phyloP scores from a whole-genome alignment of 2,888 invertebrate species.

The Gnatocerus cornutus region DNA sequence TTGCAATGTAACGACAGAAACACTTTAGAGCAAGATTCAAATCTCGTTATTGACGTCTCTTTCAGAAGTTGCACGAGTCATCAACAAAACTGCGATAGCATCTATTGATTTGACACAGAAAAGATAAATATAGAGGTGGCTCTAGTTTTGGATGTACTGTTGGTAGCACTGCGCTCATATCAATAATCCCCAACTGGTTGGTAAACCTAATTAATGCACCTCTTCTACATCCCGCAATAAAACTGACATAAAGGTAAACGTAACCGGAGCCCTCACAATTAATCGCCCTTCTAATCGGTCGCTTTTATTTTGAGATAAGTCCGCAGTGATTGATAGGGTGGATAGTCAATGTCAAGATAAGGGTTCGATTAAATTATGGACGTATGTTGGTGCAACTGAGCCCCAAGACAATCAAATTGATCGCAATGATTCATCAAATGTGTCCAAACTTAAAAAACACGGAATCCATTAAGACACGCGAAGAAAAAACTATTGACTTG shows the following conservation, averaged over 20 bases:
- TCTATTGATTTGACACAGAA: too few relatives aligned
- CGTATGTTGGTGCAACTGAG: slow-evolving; percentile 32
- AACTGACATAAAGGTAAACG: slow-evolving; percentile 31
- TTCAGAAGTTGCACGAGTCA: too few relatives aligned
- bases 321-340: slow-evolving; percentile 40
- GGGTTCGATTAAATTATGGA: slow-evolving; percentile 43
- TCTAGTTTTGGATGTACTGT: too few relatives aligned
- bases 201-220: slow-evolving; percentile 33
- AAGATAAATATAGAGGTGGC: too few relatives aligned
- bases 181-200: too few relatives aligned
- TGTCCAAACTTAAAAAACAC: background rate
- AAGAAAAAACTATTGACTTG: slow-evolving; percentile 29
- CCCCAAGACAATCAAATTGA: slow-evolving; percentile 2
- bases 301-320: slow-evolving; percentile 29
- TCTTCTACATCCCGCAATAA: slow-evolving; percentile 15
- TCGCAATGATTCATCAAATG: background rate
- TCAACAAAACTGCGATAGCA: too few relatives aligned
- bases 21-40: too few relatives aligned
- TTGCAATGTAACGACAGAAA: too few relatives aligned
- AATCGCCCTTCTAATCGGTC: slow-evolving; percentile 38
- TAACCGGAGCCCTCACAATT: slow-evolving; percentile 32
- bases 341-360: slow-evolving; percentile 41
- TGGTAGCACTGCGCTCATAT: too few relatives aligned
- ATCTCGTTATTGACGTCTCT: too few relatives aligned
- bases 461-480: background rate